Evolutionary conservation across 2,113 vertebrate species (phyloP).

Genomic region (Triplophysa dalaica): DNA sequence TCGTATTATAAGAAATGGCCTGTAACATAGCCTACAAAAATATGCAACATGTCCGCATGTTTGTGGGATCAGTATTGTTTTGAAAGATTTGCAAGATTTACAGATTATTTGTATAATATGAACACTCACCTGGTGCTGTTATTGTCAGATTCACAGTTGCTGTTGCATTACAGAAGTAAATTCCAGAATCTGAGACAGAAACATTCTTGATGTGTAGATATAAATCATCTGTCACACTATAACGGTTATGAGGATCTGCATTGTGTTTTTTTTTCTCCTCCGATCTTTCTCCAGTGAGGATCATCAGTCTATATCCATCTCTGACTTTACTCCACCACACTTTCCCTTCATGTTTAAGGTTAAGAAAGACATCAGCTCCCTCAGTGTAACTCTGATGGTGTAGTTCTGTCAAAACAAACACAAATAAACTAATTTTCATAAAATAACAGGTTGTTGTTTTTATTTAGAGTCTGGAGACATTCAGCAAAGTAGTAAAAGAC

Average conservation of each 20-base stretch:
- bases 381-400: neutral
- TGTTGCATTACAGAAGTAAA: neutral
- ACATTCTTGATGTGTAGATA: neutral
- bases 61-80: too few species aligned
- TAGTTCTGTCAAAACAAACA: conserved; percentile 6
- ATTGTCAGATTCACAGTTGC: neutral
- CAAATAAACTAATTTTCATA: neutral
- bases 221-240: neutral
- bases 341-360: neutral
- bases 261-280: neutral
- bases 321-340: neutral
- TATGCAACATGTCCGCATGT: too few species aligned
- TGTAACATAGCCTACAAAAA: too few species aligned
- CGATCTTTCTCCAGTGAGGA: neutral
- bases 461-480: too few species aligned
- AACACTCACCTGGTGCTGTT: neutral
- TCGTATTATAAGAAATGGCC: too few species aligned
- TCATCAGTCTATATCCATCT: neutral
- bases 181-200: neutral
- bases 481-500: too few species aligned
- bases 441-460: neutral
- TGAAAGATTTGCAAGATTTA: too few species aligned
- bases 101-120: neutral
- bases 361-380: neutral
- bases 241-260: neutral